Base-by-base conservation (phyloP, 1,140 invertebrate genomes). In the Drepana arcuata region DNA sequence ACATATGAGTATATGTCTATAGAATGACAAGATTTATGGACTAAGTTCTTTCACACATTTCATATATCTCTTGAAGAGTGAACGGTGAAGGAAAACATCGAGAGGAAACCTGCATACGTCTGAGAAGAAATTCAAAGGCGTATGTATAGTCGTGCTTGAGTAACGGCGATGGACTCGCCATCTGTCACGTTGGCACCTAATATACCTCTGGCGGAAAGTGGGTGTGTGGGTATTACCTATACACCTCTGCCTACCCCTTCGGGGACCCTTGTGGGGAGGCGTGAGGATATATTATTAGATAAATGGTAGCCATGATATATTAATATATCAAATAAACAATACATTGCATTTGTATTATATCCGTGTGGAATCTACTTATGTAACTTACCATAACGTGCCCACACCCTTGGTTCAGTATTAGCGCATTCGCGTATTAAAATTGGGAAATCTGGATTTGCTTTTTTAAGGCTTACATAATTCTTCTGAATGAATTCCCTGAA, bases 371-470 rank as follows among this genome's bases (percentile, higher is more conserved):
- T 4, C 9, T 5, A 21, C 4, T 21, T 9, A n/a, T 3, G 10
- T 3, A 10, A 26, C 24, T 7, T 87, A 96, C 95, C 94, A 87
- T 92, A 97, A 84, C 96, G 88, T 3, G 95, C 95, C 87, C 89
- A 97, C 12, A 98, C 67, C 63, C 88, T 89, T 0, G 96, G 96
- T 64, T 95, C 89, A n/a, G 96, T 88, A 16, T 90, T 90, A 38
- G 88, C 91, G 74, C 95, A 98, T 84, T 99, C 96, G 25, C 97
- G 87, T 30, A 99, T 93, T 27, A 99, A 83, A 55, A 99, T 93
- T 0, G 96, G 95, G 57, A 96, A 92, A 41, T 89, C 87, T 0
- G 94, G 95, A 83, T 99, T 99, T 1, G 81, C 85, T 63, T 91
- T 91, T 78, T 99, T 98, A 38, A 98, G 56, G 14, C 87, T 80